phyloP scores from a whole-genome alignment of 2,888 invertebrate genomes.

The Diarsia rubi region DNA sequence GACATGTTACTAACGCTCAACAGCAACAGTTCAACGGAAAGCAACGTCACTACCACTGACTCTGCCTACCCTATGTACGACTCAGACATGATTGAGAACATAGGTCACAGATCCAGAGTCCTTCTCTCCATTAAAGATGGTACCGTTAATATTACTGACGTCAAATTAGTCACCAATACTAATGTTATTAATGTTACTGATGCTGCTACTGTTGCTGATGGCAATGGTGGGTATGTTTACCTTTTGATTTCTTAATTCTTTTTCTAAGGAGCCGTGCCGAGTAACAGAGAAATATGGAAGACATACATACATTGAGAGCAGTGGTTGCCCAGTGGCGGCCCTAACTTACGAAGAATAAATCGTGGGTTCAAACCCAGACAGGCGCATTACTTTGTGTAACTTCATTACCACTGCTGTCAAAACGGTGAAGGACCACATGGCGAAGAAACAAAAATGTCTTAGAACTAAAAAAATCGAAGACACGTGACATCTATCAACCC shows the following conservation, averaged over 20 bases:
- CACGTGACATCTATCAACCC: no score
- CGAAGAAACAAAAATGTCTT: no score
- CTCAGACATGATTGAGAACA: slow-evolving; percentile 77
- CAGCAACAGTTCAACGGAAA: slow-evolving; percentile 8
- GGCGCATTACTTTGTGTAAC: no score
- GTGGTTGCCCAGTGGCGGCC: no score
- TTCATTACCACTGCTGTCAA: no score
- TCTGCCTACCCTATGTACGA: slow-evolving; percentile 72
- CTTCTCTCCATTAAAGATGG: slow-evolving; percentile 72
- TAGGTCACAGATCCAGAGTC: slow-evolving; percentile 79
- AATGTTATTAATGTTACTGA: slow-evolving; percentile 17
- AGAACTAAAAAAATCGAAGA: no score
- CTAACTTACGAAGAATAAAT: no score
- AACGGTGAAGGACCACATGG: no score
- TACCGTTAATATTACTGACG: slow-evolving; percentile 51
- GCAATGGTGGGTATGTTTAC: slow-evolving; percentile 62
- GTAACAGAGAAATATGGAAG: no score
- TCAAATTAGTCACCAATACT: not conserved
- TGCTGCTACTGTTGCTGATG: not conserved
- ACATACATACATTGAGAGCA: no score
- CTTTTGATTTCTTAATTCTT: not conserved
- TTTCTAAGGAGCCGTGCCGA: no score
- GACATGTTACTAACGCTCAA: slow-evolving; percentile 15
- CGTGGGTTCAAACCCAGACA: no score
- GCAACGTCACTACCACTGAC: slow-evolving; percentile 14